Conservation (phyloP, 2,113 vertebrate species). For the Gracilinanus agilis region DNA sequence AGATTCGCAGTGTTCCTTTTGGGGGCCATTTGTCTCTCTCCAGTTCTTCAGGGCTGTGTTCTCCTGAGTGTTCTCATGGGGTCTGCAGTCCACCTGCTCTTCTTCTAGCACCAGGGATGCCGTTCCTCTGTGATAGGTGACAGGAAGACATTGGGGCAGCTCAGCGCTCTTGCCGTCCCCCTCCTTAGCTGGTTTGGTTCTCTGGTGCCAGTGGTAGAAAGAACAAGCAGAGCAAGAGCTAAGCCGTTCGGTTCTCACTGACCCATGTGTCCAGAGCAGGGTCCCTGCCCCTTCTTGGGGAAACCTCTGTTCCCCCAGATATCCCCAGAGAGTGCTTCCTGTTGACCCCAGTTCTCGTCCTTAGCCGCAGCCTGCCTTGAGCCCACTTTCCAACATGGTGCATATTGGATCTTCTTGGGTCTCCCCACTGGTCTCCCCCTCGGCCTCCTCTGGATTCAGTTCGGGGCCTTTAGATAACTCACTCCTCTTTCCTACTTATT, state of each 20-base stretch:
- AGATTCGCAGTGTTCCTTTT: too few species aligned
- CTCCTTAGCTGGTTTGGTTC: neutral
- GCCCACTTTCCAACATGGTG: too few species aligned
- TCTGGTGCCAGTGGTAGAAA: neutral
- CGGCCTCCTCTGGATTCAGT: too few species aligned
- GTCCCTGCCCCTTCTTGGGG: neutral
- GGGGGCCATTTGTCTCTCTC: neutral
- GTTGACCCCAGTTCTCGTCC: too few species aligned
- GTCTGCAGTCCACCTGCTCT: neutral
- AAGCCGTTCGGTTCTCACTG: too few species aligned
- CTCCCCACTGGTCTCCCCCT: neutral
- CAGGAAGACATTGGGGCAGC: too few species aligned
- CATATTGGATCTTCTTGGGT: neutral
- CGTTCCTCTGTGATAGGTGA: neutral
- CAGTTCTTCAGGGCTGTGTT: too few species aligned
- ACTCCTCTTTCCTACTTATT: neutral
- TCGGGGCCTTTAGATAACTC: neutral
- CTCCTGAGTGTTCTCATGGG: neutral
- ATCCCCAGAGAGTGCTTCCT: too few species aligned
- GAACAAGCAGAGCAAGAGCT: too few species aligned
- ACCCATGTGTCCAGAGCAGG: neutral
- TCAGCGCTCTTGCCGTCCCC: neutral
- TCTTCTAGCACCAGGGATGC: too few species aligned
- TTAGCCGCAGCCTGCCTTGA: neutral
- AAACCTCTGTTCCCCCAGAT: too few species aligned